These are phyloP conservation scores for Nowickia ferox DNA, from an alignment of 2,888 invertebrate genomes.

Conservation along the genomic window DNA sequence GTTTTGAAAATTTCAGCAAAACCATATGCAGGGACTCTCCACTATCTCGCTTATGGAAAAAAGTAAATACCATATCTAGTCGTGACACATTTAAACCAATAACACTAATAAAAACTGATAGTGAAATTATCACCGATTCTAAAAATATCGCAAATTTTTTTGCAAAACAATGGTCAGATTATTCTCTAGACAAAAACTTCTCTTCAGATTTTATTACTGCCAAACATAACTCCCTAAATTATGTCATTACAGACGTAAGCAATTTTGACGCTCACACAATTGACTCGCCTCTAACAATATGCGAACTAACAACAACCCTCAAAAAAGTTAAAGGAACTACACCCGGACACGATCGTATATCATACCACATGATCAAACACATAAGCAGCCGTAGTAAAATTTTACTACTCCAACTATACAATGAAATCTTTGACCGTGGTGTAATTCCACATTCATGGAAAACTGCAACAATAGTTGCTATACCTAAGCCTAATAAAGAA, in stretches of 20 bases:
- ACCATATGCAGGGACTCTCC: slow-evolving; percentile 11
- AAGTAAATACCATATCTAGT: not conserved
- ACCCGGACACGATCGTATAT: slow-evolving; percentile 1
- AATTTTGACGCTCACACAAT: not conserved
- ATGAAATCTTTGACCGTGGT: not conserved
- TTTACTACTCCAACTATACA: not conserved
- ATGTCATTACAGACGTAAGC: not conserved
- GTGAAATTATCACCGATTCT: not conserved
- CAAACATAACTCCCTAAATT: not conserved
- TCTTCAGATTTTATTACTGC: not conserved
- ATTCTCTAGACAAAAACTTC: not conserved
- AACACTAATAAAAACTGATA: not conserved
- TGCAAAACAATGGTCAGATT: slow-evolving; percentile 13
- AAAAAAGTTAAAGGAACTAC: slow-evolving; percentile 13
- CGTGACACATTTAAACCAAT: not conserved
- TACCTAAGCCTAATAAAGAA: slow-evolving; percentile 10
- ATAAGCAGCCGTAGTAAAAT: not conserved
- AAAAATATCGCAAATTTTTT: slow-evolving; percentile 6
- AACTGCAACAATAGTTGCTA: slow-evolving; percentile 2
- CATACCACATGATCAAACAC: not conserved
- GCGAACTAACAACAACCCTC: not conserved
- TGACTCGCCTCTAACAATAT: not conserved
- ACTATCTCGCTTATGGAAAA: slow-evolving; percentile 14
- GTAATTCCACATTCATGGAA: slow-evolving; percentile 8
- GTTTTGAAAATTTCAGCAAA: slow-evolving; percentile 34